phyloP scores from a whole-genome alignment of 2,888 invertebrate genomes.

The Amblyjoppa proteus region DNA sequence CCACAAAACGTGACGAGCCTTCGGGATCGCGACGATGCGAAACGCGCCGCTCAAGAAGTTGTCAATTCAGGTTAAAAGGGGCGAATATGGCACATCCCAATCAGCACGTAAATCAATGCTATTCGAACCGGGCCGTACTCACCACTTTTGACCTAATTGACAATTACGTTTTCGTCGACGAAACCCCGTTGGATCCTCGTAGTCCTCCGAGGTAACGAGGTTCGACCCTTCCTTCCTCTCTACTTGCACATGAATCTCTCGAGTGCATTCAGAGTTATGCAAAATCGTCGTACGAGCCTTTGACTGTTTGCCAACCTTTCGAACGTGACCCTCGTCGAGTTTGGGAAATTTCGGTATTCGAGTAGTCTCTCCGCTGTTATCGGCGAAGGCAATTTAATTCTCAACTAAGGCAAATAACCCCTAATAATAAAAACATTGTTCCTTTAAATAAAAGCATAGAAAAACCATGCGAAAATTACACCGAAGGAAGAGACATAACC shows the following conservation, averaged over 20 bases:
- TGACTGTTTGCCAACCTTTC: conserved; percentile 53
- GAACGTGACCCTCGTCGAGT: conserved; percentile 47
- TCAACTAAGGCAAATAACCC: background rate
- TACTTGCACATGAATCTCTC: background rate
- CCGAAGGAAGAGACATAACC: too few species aligned
- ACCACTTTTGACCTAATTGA: background rate
- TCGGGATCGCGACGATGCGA: background rate
- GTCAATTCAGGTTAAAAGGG: background rate
- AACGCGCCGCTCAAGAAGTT: background rate
- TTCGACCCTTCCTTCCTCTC: background rate
- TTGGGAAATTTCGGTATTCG: background rate
- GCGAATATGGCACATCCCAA: too few species aligned
- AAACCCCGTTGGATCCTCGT: background rate
- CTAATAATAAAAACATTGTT: background rate
- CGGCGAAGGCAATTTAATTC: background rate
- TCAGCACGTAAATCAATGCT: background rate
- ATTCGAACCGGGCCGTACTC: background rate
- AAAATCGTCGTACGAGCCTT: conserved; percentile 31
- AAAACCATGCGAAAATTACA: background rate
- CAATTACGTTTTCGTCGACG: background rate
- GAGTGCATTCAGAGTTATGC: background rate
- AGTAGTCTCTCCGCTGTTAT: background rate
- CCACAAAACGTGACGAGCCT: background rate
- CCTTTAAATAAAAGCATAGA: background rate
- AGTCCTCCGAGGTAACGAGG: background rate